Evolutionary conservation across 30 jellyfish, hydroid and myxozoan species (phyloP).

Genomic region (Mastigias papua): DNA sequence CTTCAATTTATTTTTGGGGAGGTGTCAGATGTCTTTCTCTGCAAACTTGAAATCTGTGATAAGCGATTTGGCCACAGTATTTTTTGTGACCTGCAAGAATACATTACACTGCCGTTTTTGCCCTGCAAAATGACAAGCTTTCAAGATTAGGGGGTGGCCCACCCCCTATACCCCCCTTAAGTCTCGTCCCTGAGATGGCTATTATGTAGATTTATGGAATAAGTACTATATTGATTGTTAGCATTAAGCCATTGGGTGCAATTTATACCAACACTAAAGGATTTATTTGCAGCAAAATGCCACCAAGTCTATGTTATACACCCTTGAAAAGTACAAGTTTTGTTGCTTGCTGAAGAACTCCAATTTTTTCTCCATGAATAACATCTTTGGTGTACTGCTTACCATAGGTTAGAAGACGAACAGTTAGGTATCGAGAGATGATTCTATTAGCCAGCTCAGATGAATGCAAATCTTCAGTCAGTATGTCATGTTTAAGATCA

Average conservation of each 20-base stretch:
- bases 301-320: neutral
- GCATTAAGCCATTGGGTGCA: neutral
- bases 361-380: conserved; percentile 3
- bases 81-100: neutral
- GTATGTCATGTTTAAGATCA: conserved; percentile 15
- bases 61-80: neutral
- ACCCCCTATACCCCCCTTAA: neutral
- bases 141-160: neutral
- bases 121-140: neutral
- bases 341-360: conserved; percentile 30
- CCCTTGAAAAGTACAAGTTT: conserved; percentile 35
- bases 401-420: conserved; percentile 23
- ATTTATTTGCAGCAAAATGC: neutral
- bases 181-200: neutral
- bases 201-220: neutral
- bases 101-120: neutral
- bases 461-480: conserved; percentile 11
- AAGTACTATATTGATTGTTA: neutral
- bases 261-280: neutral
- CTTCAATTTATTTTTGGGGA: neutral
- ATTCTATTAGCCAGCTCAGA: neutral
- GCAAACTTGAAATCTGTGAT: neutral
- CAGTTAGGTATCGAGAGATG: neutral
- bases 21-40: neutral
- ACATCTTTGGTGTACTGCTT: conserved; percentile 27